Base-by-base conservation (phyloP, 1,140 invertebrate species). In the Branchinecta lindahli region DNA sequence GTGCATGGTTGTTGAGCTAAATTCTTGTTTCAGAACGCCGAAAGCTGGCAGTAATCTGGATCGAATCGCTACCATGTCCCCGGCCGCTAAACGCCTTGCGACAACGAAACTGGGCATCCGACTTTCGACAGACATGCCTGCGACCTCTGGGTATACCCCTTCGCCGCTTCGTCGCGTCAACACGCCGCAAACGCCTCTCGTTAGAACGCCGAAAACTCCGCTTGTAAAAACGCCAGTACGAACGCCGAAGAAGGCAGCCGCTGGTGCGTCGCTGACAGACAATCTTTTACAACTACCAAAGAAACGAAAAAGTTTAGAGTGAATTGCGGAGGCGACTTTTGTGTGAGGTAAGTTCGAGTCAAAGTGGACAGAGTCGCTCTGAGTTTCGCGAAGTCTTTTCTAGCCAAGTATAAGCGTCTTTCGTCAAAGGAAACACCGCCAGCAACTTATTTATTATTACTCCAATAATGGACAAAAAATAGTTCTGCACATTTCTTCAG, bases 11-110 rank as follows among this genome's bases (percentile, higher is more conserved):
- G n/a, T n/a, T n/a, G n/a, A n/a, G n/a, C n/a, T n/a, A n/a, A n/a
- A n/a, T n/a, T n/a, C n/a, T n/a, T n/a, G n/a, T n/a, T 45, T 75
- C 75, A n/a, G 75, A 77, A 61, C 45, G 73, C 21, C 69, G 74
- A 7, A 75, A 70, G 68, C 74, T 75, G 12, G 71, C 85, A 33
- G 52, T 61, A 61, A 61, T 20, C 84, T 88, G 18, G 91, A 96
- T 71, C 82, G 92, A 45, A 77, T 97, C 45, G 87, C 86, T 21
- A 87, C 86, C 61, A 94, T 98, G 91, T 97, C 94, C 15, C 95
- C 95, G 10, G 96, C 95, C 9, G 96, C 94, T 0, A 85, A 88
- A 75, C 84, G 85, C 75, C 80, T 98, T 12, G 90, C 91, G 8
- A 87, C 82, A 33, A 83, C 85, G 0, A 81, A 85, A 66, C 66